Evolutionary conservation across 35 echinoderm and acorn worm genomes (phyloP).

Genomic region (Apostichopus japonicus): DNA sequence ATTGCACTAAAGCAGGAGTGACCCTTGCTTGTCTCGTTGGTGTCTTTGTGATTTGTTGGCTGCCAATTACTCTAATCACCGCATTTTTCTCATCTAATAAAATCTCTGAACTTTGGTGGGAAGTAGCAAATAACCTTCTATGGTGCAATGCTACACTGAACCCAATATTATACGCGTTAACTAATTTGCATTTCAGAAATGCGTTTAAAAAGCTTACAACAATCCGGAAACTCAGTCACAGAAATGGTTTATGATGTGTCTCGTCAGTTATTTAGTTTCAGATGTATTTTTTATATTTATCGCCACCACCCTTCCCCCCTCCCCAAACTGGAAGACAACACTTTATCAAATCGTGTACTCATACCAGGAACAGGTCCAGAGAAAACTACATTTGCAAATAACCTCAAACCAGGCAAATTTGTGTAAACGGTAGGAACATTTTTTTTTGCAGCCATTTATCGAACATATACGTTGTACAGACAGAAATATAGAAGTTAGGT

Average conservation of each 20-base stretch:
- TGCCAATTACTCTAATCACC: slow-evolving; percentile 22
- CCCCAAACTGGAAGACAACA: too few species aligned
- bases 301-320: too few species aligned
- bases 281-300: too few species aligned
- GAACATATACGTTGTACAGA: too few species aligned
- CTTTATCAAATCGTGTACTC: too few species aligned
- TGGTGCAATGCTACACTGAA: slow-evolving; percentile 42
- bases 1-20: slow-evolving; percentile 23
- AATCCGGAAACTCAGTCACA: not conserved
- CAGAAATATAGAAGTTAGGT: too few species aligned
- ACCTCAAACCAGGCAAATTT: too few species aligned
- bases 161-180: slow-evolving; percentile 39
- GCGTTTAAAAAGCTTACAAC: not conserved
- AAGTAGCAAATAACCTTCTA: slow-evolving; percentile 22
- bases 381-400: too few species aligned
- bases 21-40: slow-evolving; percentile 15
- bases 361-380: too few species aligned
- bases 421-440: too few species aligned
- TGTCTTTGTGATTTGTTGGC: slow-evolving; percentile 36
- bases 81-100: not conserved
- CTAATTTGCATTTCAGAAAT: slow-evolving; percentile 34
- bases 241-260: not conserved
- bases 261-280: not conserved
- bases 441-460: too few species aligned
- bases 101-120: slow-evolving; percentile 45